These are phyloP conservation scores for Tor tambroides DNA, from an alignment of 2,113 vertebrate species.

Conservation along the genomic window DNA sequence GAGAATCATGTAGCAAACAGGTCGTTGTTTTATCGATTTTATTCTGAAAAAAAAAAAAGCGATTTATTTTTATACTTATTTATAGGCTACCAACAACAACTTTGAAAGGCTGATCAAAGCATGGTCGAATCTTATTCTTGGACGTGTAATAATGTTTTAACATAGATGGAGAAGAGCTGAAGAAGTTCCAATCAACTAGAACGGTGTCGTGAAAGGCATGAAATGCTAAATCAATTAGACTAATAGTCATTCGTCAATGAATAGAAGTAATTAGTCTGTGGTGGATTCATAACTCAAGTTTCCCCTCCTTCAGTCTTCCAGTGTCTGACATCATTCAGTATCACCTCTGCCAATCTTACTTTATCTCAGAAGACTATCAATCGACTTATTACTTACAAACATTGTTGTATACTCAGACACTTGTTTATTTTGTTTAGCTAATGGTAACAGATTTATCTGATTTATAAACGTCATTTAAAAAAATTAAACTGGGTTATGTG, in stretches of 20 bases:
- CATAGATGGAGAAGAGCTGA: not conserved
- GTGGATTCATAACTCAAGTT: not conserved
- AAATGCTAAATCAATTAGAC: not conserved
- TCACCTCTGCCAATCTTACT: not conserved
- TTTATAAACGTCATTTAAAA: not conserved
- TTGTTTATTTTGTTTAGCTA: constrained; percentile 17
- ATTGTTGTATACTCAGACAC: not conserved
- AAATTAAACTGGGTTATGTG: not conserved
- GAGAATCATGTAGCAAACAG: not conserved
- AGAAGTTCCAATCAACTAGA: not conserved
- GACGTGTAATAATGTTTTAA: not conserved
- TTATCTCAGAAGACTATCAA: not conserved
- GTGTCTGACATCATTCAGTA: not conserved
- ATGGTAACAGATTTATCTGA: not conserved
- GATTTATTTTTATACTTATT: not conserved
- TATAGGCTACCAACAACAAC: not conserved
- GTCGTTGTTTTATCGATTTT: not conserved
- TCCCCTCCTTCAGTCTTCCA: not conserved
- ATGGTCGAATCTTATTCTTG: not conserved
- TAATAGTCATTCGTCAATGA: not conserved
- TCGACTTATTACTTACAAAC: constrained; percentile 9
- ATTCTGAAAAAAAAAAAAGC: not conserved
- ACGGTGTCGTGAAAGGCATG: not conserved
- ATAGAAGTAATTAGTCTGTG: not conserved
- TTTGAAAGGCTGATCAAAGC: not conserved